Evolutionary conservation across 2,888 invertebrate genomes (phyloP).

Genomic region (Emmelina monodactyla): DNA sequence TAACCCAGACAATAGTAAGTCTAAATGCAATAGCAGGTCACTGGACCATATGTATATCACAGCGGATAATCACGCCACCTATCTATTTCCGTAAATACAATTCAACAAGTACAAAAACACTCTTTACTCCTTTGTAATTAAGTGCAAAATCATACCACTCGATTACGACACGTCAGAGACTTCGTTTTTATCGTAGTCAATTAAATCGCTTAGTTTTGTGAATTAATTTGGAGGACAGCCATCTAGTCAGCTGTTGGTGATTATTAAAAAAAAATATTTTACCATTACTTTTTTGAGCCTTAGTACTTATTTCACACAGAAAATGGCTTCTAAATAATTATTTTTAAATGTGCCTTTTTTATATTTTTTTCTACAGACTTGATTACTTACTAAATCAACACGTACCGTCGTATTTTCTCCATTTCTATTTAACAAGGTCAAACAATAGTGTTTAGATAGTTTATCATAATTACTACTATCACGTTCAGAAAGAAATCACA

Average conservation of each 20-base stretch:
- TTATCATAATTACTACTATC: no score
- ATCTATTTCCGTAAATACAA: slow-evolving; percentile 20
- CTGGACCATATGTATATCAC: slow-evolving; percentile 27
- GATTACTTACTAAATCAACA: no score
- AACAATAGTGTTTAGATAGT: no score
- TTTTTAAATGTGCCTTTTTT: no score
- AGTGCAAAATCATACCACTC: slow-evolving; percentile 1
- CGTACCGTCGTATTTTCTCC: no score
- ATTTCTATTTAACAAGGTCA: no score
- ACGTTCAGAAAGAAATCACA: no score
- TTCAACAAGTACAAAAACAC: slow-evolving; percentile 3
- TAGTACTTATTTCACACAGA: no score
- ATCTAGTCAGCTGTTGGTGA: slow-evolving; percentile 22
- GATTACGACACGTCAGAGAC: slow-evolving; percentile 9
- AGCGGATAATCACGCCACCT: slow-evolving; percentile 51
- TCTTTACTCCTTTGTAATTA: not conserved
- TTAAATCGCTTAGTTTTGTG: not conserved
- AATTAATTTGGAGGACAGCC: slow-evolving; percentile 26
- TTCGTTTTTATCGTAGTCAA: not conserved
- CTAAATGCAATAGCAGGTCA: slow-evolving; percentile 43
- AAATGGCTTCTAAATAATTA: no score
- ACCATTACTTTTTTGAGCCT: no score
- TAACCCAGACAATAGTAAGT: no score
- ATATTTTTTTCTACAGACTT: no score
- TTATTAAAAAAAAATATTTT: not conserved